phyloP scores from a whole-genome alignment of 2,113 vertebrate species.

The Alethe diademata region DNA sequence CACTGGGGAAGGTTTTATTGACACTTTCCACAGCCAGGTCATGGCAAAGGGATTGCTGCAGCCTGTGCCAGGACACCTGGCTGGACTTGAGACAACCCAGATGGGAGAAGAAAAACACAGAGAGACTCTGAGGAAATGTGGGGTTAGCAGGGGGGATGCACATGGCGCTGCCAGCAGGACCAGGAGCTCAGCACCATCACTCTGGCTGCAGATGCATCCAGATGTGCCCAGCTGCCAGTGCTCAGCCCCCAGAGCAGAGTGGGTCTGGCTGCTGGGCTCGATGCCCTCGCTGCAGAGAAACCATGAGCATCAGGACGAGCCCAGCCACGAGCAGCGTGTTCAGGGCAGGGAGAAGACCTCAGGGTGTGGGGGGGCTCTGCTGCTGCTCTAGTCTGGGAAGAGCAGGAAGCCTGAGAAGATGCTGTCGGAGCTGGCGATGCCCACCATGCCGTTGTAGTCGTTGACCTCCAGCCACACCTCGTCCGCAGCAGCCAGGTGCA shows the following conservation, averaged over 20 bases:
- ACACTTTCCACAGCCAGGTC: not conserved
- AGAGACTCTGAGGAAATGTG: not conserved
- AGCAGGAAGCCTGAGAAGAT: conserved; percentile 87
- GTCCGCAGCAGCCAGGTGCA: conserved; percentile 42
- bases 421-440: conserved; percentile 57
- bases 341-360: rapidly evolving
- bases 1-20: conserved; percentile 11
- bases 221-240: rapidly evolving
- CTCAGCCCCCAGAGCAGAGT: not conserved
- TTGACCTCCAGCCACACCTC: conserved; percentile 79
- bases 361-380: not conserved
- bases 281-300: not conserved
- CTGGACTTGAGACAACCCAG: not conserved
- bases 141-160: not conserved
- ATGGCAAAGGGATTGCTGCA: not conserved
- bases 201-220: not conserved
- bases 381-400: conserved; percentile 71
- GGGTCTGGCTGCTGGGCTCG: not conserved
- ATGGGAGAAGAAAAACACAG: not conserved
- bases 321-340: not conserved
- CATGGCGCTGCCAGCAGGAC: not conserved
- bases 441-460: conserved; percentile 79
- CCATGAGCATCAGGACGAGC: not conserved
- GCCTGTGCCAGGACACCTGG: not conserved
- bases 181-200: not conserved